phyloP scores from a whole-genome alignment of 2,888 invertebrate species.

The Pyralis farinalis region DNA sequence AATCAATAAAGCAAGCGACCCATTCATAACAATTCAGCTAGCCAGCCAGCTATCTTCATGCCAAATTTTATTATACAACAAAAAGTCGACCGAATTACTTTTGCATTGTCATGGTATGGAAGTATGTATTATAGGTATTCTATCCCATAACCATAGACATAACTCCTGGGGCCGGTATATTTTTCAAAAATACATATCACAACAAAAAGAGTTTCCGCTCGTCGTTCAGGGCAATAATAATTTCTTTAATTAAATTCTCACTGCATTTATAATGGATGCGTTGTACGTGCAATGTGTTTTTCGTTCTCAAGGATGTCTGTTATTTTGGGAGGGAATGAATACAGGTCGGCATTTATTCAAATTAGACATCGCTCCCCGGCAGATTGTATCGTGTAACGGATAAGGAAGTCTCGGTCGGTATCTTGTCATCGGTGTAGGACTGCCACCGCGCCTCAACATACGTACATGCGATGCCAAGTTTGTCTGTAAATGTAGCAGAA shows the following conservation, averaged over 20 bases:
- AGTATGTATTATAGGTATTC: too few relatives aligned
- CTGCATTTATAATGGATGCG: conserved; percentile 27
- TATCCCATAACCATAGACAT: too few relatives aligned
- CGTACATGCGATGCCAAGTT: too few relatives aligned
- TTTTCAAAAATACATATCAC: too few relatives aligned
- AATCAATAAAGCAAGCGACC: too few relatives aligned
- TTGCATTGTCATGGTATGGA: too few relatives aligned
- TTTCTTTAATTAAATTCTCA: conserved; percentile 29
- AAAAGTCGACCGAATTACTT: too few relatives aligned
- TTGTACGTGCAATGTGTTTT: conserved; percentile 25
- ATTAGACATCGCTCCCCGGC: conserved; percentile 57
- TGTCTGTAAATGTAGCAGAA: too few relatives aligned
- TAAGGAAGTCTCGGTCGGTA: conserved; percentile 62
- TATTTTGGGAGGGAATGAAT: conserved; percentile 46
- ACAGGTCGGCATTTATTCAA: conserved; percentile 63
- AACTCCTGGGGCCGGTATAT: too few relatives aligned
- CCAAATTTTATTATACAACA: too few relatives aligned
- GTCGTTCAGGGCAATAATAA: neutral
- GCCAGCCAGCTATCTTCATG: too few relatives aligned
- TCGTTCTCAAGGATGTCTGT: conserved; percentile 47
- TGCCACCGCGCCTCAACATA: conserved; percentile 22
- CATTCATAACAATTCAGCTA: too few relatives aligned
- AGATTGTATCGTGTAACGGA: conserved; percentile 68
- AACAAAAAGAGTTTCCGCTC: neutral
- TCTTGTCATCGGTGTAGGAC: conserved; percentile 52